Base-by-base conservation (phyloP, 1,140 invertebrate genomes). In the Papilio aristodemus region DNA sequence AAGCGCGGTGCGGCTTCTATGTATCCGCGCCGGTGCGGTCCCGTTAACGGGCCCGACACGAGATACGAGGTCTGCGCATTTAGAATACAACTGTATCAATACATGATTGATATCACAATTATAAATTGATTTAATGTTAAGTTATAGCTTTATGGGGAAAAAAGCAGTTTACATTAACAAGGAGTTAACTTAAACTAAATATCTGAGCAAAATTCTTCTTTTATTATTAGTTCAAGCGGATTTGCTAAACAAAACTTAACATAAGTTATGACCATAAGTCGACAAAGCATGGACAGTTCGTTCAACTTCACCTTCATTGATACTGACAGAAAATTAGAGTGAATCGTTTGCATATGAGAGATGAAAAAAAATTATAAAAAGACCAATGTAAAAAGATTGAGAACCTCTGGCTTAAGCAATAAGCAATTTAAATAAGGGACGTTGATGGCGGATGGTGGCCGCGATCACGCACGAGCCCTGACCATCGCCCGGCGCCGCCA, bases 401-500 rank as follows among this genome's bases (percentile, higher is more conserved):
- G 46, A 25, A 54, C 46, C 46, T 7, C 41, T 7, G n/a, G 11
- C 14, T 37, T 60, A 17, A n/a, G 17, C 8, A 32, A 62, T 62
- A 38, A 41, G 8, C 36, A 38, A 62, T 64, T 64, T 43, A 7
- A 64, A 64, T 64, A 46, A 63, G 17, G 17, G 60, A 43, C 14
- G 37, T 64, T 22, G 6, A 32, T 14, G 19, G 39, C 62, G 62
- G 59, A 72, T 54, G 64, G 71, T 67, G 67, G 60, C 73, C 68
- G 71, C 73, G 67, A 75, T 75, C 73, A 78, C 76, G 76, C 75
- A 58, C 60, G 50, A 43, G 27, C 67, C 19, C 10, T 67, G 25
- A 67, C 64, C 43, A 32, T 4, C 37, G 62, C 67, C 63, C 66
- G 43, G 57, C 67, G 72, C 67, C 67, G 58, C 57, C n/a, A n/a